Evolutionary conservation across 2,113 vertebrate genomes (phyloP), one percentile per base, ranked within the genome.

Genomic region (Cavia porcellus): DNA sequence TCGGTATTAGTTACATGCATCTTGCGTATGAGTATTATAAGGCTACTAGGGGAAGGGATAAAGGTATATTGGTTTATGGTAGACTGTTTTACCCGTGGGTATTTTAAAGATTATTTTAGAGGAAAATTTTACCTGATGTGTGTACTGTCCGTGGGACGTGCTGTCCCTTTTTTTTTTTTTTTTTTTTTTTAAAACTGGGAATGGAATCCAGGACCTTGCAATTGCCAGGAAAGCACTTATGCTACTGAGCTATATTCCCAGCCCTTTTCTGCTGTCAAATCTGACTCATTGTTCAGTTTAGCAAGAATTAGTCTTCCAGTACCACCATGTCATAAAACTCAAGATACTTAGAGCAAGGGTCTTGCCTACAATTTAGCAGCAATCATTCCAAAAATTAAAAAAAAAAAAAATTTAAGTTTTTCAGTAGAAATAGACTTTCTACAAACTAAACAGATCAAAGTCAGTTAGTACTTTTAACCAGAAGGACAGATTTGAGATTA

Each of bases 401-500:
- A 38, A 38, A 38, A 38, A 38, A 47, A 1, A 20, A 6, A 68
- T 57, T 57, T 10, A 32, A 24, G 9, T 62, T 91, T 82, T 84
- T 84, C 66, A 90, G 45, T 90, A 50, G 50, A 82, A 92, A 61
- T 45, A 90, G 32, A 12, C n/a, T 75, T 90, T 84, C 75, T 92
- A 30, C 20, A 90, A 72, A 61, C 45, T 35, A 61, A 68, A 79
- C 19, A 86, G 47, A n/a, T 5, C 62, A 59, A 52, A 74, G 38
- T 82, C 10, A 68, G 75, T 91, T 92, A 38, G 47, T 87, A 22
- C 30, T 72, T 20, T 64, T n/a, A 62, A 38, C 42, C 50, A 38
- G 50, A 35, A 72, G 11, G 88, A 47, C 22, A 87, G 32, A 61
- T 28, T 42, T 61, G 75, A 75, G 20, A 68, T 77, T 94, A 91